Evolutionary conservation across 2,113 vertebrate species (phyloP).

Genomic region (Tragelaphus buxtoni): DNA sequence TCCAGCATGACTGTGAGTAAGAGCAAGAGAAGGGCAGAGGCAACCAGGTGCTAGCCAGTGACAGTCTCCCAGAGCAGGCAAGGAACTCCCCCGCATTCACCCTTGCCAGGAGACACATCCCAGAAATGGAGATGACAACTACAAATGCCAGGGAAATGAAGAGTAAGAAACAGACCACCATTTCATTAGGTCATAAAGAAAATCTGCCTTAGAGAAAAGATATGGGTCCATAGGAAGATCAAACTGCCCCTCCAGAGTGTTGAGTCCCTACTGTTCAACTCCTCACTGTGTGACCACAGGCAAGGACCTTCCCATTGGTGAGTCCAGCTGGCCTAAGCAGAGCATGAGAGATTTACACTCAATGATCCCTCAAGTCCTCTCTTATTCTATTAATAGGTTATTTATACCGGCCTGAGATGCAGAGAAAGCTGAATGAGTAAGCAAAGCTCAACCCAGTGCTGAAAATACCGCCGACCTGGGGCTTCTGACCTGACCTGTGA

Average conservation of each 20-base stretch:
- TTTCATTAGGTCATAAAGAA: neutral
- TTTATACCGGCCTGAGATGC: neutral
- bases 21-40: neutral
- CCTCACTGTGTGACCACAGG: neutral
- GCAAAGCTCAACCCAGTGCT: neutral
- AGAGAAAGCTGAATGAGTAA: neutral
- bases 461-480: neutral
- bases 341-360: neutral
- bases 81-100: neutral
- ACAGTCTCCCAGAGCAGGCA: neutral
- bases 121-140: neutral
- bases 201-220: slow-evolving; percentile 1
- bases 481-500: neutral
- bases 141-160: neutral
- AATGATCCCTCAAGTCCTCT: neutral
- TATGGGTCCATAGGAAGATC: neutral
- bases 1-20: neutral
- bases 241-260: neutral
- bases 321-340: neutral
- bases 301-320: neutral
- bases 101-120: neutral
- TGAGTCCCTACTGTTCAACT: neutral
- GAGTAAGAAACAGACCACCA: neutral
- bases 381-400: neutral
- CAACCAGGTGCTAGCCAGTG: neutral